Conservation (phyloP, 2,888 invertebrate genomes). For the Herminia tarsipennalis region DNA sequence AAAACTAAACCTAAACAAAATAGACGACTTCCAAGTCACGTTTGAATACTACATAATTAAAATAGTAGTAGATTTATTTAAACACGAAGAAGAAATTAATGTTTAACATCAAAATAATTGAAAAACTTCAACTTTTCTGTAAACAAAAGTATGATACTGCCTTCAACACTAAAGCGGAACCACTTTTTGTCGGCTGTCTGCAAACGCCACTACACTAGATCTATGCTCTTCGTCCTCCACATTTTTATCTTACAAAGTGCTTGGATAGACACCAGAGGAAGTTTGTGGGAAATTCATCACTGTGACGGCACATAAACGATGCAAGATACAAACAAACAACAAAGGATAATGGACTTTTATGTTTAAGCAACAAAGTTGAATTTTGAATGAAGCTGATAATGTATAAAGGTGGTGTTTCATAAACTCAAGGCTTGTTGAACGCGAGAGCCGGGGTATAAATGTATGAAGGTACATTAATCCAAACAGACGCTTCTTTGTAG, state of each 20-base stretch:
- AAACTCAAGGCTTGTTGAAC: slow-evolving; percentile 58
- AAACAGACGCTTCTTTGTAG: slow-evolving; percentile 80
- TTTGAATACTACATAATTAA: no score
- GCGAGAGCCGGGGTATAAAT: slow-evolving; percentile 74
- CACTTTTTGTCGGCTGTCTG: slow-evolving; percentile 71
- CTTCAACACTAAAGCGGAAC: slow-evolving; percentile 35
- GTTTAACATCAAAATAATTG: neutral
- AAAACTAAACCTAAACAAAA: no score
- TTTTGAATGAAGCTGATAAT: slow-evolving; percentile 24
- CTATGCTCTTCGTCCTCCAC: slow-evolving; percentile 78
- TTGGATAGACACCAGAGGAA: slow-evolving; percentile 82
- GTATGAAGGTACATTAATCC: slow-evolving; percentile 84
- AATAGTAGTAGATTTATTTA: no score
- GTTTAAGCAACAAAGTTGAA: slow-evolving; percentile 6
- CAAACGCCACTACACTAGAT: slow-evolving; percentile 73
- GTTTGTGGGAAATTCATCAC: slow-evolving; percentile 81
- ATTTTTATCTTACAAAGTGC: slow-evolving; percentile 85
- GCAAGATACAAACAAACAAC: slow-evolving; percentile 22
- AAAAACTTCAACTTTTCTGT: neutral
- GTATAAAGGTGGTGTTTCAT: slow-evolving; percentile 48
- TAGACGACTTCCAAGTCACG: no score
- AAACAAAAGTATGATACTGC: slow-evolving; percentile 29
- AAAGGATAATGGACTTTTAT: slow-evolving; percentile 26
- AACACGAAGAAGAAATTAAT: no score
- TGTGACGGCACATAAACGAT: slow-evolving; percentile 33